A percentile compares a stretch with the other conserved stretches of the same genome.
phyloP scores from a whole-genome alignment of 2,797 vertebrate species.

The Sphaeramia orbicularis region DNA sequence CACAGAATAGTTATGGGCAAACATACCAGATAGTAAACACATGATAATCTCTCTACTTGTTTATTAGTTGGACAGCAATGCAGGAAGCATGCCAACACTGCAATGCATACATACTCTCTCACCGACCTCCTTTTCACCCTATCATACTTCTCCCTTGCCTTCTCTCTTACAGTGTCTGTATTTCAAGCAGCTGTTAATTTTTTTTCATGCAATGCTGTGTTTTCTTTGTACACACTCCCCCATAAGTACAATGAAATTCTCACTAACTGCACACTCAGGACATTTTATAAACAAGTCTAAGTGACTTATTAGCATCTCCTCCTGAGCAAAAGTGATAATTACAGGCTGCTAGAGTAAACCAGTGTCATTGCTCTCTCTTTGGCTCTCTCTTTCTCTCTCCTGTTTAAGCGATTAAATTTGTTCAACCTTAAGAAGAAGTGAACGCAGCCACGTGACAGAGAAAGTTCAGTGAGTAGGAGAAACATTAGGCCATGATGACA shows the following conservation, averaged over 20 bases:
- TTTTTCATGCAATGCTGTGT: constrained; percentile 14
- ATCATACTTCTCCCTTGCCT: constrained; percentile 2
- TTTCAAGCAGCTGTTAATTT: constrained; percentile 25
- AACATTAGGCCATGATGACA: constrained; percentile 23
- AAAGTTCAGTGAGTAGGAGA: constrained; percentile 1
- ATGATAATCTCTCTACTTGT: constrained; percentile 79
- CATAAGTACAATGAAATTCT: constrained; percentile 3
- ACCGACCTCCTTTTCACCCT: constrained; percentile 34
- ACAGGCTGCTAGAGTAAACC: constrained; percentile 5
- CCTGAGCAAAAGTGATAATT: constrained; percentile 39
- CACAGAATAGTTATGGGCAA: constrained; percentile 33
- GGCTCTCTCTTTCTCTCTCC: neutral
- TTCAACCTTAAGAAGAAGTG: neutral
- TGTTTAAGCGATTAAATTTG: constrained; percentile 42
- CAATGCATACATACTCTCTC: constrained; percentile 19
- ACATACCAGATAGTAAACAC: constrained; percentile 84
- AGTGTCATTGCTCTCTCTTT: constrained; percentile 5
- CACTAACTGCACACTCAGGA: neutral
- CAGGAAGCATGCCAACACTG: constrained; percentile 42
- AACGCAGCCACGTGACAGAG: neutral
- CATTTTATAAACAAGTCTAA: constrained; percentile 13
- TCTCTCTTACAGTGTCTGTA: constrained; percentile 2
- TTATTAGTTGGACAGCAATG: constrained; percentile 75
- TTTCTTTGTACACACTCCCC: neutral
- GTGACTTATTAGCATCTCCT: constrained; percentile 4